Evolutionary conservation across 1,140 invertebrate species (phyloP), one percentile per base, ranked within the genome.

Genomic region (Brachystomella parvula): DNA sequence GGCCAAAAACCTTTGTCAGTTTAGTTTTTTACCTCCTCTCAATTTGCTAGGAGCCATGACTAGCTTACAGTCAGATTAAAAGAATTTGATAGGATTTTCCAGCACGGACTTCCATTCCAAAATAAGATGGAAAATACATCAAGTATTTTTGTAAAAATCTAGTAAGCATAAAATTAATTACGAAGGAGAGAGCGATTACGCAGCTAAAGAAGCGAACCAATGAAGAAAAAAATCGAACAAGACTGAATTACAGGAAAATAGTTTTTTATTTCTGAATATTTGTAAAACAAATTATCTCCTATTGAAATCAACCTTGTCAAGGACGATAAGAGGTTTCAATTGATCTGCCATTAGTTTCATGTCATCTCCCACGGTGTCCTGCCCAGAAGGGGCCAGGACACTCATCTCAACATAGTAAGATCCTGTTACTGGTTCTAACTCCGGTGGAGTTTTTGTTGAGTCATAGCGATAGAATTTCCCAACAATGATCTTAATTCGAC

Each of bases 341-440:
- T 97, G 94, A 77, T 98, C 95, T 0, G 94, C 91, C 81, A 98
- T 96, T 44, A 87, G 85, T 70, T 89, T 87, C 87, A 98, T 96
- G 75, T 98, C 94, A 76, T 97, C 94, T 47, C 90, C 94, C 68
- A 97, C 90, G 12, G 90, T 88, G 79, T 96, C 92, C 79, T 95
- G 92, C 2, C 93, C 92, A 74, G 87, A 87, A 0, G 92, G 91
- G 21, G 94, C 92, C 57, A 97, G 80, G n/a, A 92, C 89, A 74
- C 92, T 96, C 29, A 98, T 81, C 77, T 98, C 94, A 0, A 98
- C 94, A 44, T 98, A 80, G 79, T 96, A 93, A 73, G 93, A 96
- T 71, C 89, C 87, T 2, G 92, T 92, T 70, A 97, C 86, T 1
- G 90, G 85, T 76, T 97, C 94, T 24, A 89, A n/a, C 15, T 66